These are phyloP conservation scores for Brachionus plicatilis DNA, from an alignment of 1,140 invertebrate genomes.

Conservation along the genomic window DNA sequence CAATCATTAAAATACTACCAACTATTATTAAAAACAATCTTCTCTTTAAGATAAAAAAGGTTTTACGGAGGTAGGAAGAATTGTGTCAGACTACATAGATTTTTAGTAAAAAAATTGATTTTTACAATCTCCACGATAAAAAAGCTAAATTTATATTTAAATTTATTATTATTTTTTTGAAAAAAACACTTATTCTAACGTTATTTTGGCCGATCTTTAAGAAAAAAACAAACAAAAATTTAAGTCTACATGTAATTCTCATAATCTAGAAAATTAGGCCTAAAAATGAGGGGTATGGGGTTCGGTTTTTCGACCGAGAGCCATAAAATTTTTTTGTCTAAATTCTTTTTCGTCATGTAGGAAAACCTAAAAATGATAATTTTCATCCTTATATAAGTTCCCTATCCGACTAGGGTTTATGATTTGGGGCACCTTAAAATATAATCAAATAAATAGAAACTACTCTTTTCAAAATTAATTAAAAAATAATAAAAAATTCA, in stretches of 20 bases:
- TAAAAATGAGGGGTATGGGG: not conserved
- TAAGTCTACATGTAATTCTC: not conserved
- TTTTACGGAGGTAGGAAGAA: not conserved
- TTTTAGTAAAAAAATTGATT: not conserved
- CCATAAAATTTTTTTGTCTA: not conserved
- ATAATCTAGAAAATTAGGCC: not conserved
- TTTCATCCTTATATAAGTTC: not conserved
- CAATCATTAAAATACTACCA: not conserved
- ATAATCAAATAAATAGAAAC: too few relatives aligned
- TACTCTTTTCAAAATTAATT: too few relatives aligned
- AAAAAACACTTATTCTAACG: too few relatives aligned
- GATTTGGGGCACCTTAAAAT: not conserved
- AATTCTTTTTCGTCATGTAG: not conserved
- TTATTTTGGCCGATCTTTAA: not conserved
- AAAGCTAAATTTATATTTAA: too few relatives aligned
- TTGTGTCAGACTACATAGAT: not conserved
- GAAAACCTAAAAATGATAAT: not conserved
- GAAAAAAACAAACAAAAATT: not conserved
- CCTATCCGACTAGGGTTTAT: not conserved
- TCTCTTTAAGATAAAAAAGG: not conserved
- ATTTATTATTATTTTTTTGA: too few relatives aligned
- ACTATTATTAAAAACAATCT: not conserved
- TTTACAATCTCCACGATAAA: not conserved
- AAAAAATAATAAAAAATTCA: too few relatives aligned
- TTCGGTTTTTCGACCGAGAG: not conserved